These are phyloP conservation scores for Esox lucius DNA, from an alignment of 2,797 vertebrate species.

Conservation along the genomic window DNA sequence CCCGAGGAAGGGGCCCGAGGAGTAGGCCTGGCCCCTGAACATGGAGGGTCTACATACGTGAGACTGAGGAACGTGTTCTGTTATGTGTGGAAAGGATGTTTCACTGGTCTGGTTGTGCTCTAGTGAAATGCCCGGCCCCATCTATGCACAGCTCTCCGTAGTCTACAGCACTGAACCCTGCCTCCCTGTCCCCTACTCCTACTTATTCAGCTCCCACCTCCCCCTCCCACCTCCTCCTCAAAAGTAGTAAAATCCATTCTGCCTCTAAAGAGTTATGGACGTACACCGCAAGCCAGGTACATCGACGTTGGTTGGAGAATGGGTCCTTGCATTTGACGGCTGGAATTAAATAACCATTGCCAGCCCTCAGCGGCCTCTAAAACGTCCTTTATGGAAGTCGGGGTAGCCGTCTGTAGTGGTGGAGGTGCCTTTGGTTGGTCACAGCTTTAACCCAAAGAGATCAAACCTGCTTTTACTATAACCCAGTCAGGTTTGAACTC, in stretches of 20 bases:
- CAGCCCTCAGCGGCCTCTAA: conserved; percentile 23
- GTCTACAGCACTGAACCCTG: neutral
- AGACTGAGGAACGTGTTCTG: neutral
- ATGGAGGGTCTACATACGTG: neutral
- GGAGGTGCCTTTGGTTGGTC: neutral
- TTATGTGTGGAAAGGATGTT: neutral
- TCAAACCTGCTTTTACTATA: neutral
- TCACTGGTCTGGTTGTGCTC: neutral
- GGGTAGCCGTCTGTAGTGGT: neutral
- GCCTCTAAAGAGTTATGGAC: neutral
- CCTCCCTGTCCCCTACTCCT: neutral
- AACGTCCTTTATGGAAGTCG: neutral
- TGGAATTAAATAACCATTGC: conserved; percentile 12
- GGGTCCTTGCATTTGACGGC: neutral
- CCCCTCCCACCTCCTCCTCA: neutral
- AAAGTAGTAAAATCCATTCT: neutral
- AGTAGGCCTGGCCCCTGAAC: neutral
- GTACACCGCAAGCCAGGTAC: neutral
- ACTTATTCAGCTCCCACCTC: neutral
- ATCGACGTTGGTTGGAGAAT: neutral
- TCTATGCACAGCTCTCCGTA: neutral
- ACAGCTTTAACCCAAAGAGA: neutral
- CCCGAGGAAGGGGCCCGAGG: neutral
- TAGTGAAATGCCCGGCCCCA: neutral
- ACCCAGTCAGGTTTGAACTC: neutral